Conservation (phyloP, 2,888 invertebrate species). For the Lamellibrachia columna region DNA sequence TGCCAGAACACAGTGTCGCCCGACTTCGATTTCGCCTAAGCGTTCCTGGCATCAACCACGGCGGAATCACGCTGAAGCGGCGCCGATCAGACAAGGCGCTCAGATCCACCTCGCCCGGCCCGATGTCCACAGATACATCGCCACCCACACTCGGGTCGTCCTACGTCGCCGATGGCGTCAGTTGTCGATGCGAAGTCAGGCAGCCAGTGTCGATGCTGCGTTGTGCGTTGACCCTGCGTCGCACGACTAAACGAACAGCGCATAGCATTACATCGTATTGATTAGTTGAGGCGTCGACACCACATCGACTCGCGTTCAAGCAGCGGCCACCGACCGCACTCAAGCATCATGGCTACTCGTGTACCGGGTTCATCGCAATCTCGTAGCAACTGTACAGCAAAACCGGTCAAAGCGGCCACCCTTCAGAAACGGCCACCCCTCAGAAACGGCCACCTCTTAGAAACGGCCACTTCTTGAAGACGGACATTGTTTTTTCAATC, state of each 20-base stretch:
- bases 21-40: background rate
- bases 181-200: background rate
- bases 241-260: slow-evolving; percentile 6
- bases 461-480: too few relatives aligned
- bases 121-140: background rate
- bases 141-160: background rate
- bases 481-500: too few relatives aligned
- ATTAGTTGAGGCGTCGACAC: slow-evolving; percentile 3
- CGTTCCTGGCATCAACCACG: background rate
- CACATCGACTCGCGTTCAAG: background rate
- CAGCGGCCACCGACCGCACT: background rate
- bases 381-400: too few relatives aligned
- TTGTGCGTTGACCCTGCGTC: background rate
- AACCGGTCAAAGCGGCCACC: too few relatives aligned
- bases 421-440: too few relatives aligned
- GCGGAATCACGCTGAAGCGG: background rate
- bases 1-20: background rate
- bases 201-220: background rate
- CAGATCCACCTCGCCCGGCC: background rate
- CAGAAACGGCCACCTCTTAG: too few relatives aligned
- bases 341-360: too few relatives aligned
- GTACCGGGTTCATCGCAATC: too few relatives aligned
- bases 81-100: background rate
- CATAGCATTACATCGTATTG: slow-evolving; percentile 16
- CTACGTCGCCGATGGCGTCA: background rate